Evolutionary conservation across 2,797 vertebrate species (phyloP).

Genomic region (Parauchenoglanis punctatus): DNA sequence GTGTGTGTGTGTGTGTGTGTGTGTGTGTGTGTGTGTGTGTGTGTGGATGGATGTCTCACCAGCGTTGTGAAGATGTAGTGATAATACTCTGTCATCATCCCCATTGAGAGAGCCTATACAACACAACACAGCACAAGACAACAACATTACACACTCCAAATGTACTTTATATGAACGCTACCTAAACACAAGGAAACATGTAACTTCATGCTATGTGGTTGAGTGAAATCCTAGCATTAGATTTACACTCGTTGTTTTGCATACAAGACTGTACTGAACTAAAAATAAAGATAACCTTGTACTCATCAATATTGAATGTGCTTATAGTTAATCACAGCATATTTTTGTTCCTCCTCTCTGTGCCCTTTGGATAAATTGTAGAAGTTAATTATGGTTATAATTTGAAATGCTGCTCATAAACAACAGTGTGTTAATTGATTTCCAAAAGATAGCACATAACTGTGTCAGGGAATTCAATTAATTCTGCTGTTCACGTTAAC

Average conservation of each 20-base stretch:
- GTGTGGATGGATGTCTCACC: conserved; percentile 77
- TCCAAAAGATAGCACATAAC: conserved; percentile 55
- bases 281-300: neutral
- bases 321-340: too few species aligned
- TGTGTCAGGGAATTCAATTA: neutral
- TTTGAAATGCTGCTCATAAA: conserved; percentile 50
- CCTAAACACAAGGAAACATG: neutral
- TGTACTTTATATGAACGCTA: neutral
- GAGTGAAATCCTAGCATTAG: neutral
- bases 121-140: neutral
- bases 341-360: neutral
- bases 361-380: conserved; percentile 64
- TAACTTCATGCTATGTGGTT: neutral
- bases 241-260: neutral
- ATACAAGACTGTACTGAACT: neutral
- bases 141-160: neutral
- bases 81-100: conserved; percentile 99
- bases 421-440: conserved; percentile 64
- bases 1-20: neutral
- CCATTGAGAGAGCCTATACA: conserved; percentile 92
- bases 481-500: too few species aligned
- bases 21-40: neutral
- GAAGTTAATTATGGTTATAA: conserved; percentile 70
- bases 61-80: conserved; percentile 98
- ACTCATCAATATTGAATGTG: conserved; percentile 9